Evolutionary conservation across 2,113 vertebrate species (phyloP).

Genomic region (Stomatorhinus ivindoensis): DNA sequence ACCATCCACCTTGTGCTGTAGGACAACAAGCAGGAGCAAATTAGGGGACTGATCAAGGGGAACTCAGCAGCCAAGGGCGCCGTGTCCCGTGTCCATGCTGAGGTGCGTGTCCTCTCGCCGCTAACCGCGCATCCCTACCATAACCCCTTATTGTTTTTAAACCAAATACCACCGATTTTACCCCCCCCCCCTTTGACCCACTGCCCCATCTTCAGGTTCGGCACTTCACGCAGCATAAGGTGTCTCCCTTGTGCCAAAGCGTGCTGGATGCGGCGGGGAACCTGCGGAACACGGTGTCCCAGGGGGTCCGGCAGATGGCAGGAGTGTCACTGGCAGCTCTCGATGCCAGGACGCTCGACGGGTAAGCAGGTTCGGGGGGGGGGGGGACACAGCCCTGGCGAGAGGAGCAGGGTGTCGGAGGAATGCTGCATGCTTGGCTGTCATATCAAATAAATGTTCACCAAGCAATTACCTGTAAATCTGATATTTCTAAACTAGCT

Average conservation of each 20-base stretch:
- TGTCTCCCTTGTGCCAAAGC: conserved; percentile 43
- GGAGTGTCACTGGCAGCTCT: conserved; percentile 52
- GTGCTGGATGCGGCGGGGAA: conserved; percentile 37
- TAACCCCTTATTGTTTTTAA: background rate
- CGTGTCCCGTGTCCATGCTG: conserved; percentile 45
- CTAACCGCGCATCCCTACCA: background rate
- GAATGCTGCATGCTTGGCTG: background rate
- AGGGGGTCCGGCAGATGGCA: conserved; percentile 53
- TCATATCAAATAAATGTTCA: background rate
- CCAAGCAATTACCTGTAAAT: background rate
- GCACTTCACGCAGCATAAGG: conserved; percentile 42
- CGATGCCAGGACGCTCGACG: conserved; percentile 49
- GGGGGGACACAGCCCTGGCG: background rate
- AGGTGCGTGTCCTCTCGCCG: conserved; percentile 44
- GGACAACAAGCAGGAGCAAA: conserved; percentile 61
- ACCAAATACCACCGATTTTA: background rate
- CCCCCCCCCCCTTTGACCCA: background rate
- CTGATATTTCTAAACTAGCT: background rate
- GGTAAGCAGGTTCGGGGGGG: conserved; percentile 38
- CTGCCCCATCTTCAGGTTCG: conserved; percentile 41
- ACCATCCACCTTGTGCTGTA: conserved; percentile 29
- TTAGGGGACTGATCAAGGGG: conserved; percentile 61
- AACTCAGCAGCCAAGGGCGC: conserved; percentile 58
- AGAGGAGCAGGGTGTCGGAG: background rate
- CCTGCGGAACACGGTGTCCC: conserved; percentile 53